Conservation (phyloP, 2,113 vertebrate species). For the Mustela lutreola region DNA sequence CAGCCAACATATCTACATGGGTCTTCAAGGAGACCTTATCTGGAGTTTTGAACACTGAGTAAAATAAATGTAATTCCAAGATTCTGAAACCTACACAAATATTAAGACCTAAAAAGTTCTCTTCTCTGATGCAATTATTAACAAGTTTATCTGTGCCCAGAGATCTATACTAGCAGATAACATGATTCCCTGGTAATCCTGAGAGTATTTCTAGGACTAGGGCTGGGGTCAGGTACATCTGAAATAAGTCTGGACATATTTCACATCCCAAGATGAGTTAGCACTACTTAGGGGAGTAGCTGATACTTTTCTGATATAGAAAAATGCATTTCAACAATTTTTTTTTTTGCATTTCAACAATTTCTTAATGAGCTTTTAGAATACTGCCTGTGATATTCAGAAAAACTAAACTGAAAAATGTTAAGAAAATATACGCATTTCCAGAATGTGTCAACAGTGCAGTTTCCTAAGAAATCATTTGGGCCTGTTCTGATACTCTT, state of each 20-base stretch:
- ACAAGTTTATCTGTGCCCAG: background rate
- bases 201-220: background rate
- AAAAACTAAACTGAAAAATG: slow-evolving; percentile 61
- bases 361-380: slow-evolving; percentile 44
- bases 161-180: slow-evolving; percentile 4
- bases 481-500: background rate
- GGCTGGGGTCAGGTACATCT: background rate
- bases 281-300: background rate
- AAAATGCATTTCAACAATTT: slow-evolving; percentile 43
- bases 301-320: background rate
- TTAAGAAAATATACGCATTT: background rate
- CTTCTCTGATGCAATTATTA: slow-evolving; percentile 34
- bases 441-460: background rate
- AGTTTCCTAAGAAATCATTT: slow-evolving; percentile 34
- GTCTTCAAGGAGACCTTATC: background rate
- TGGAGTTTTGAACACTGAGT: background rate
- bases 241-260: slow-evolving; percentile 7
- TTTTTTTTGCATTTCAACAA: background rate
- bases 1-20: background rate
- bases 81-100: background rate
- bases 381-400: background rate
- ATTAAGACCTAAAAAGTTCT: background rate
- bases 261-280: background rate
- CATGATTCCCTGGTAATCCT: background rate
- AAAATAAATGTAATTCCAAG: slow-evolving; percentile 27